Evolutionary conservation across 2,113 vertebrate species (phyloP), one percentile per base, ranked within the genome.

Genomic region (Passer domesticus): DNA sequence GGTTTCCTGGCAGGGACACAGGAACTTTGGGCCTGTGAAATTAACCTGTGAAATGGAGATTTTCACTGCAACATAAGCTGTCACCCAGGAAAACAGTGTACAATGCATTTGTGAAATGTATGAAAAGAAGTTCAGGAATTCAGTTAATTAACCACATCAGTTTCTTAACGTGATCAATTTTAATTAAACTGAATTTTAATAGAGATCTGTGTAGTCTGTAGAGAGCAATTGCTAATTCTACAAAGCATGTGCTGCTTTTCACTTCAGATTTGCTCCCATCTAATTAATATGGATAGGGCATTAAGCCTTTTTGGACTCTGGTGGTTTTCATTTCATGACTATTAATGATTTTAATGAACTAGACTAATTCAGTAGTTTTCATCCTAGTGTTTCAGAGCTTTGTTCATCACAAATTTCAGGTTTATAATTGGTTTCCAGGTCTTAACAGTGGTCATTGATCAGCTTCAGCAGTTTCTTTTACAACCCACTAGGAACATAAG

Each of bases 311-410:
- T 99, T 99, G 99, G 99, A 99, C 99, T 99, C 98, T 98, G 98
- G 99, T 98, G 98, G 98, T 98, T 99, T 99, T 99, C 99, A 98
- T 99, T 99, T 99, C 99, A 99, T 99, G 99, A 99, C 99, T 99
- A 99, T 99, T 99, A 99, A 99, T 99, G 99, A 98, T 99, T 99
- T 99, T 99, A 99, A 99, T 99, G 99, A 99, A 99, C 99, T 99
- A 98, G 98, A 98, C 98, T 99, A 99, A 99, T 99, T 99, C 99
- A 98, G 98, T 98, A 98, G 98, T 99, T 99, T 99, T 99, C 98
- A 99, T 98, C 97, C 96, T 98, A 97, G 98, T 98, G 98, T 98
- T 98, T 98, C 98, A 97, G 98, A 98, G 98, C 98, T 98, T 98
- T 98, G 98, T 98, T 98, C 98, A 97, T 98, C 98, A 98, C 98